Base-by-base conservation (phyloP, 2,888 invertebrate genomes). In the Lagria hirta region DNA sequence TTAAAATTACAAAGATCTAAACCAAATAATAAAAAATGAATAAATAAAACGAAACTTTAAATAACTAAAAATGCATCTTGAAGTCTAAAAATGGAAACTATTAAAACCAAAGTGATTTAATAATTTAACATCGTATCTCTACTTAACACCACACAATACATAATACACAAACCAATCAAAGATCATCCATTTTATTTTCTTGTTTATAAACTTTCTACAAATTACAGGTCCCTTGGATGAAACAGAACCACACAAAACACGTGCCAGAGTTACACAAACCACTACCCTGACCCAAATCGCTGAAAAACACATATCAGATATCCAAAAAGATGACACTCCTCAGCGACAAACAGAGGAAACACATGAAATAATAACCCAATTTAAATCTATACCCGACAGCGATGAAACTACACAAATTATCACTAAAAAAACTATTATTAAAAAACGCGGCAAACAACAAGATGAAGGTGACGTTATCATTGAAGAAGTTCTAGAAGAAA, bases 321-420 rank as follows among this genome's bases (percentile, higher is more conserved):
- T 64, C 51, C 59, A 57, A 60, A 57, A 62, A 59, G 60, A 66
- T 58, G 42, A 43, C 27, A 43, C 40, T 48, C 45, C 44, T 13
- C 45, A 63, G 43, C 41, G 48, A 18, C 48, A 58, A 13, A 61
- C 58, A 48, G 61, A 79, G 69, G 79, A 80, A 73, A 73, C 74
- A 24, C 77, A 79, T 67, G 80, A 81, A 73, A 79, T 80, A 10
- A 64, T 80, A 21, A 80, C 79, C 1, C 80, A 77, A 66, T 80
- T 80, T 54, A 68, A 76, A 52, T 71, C 73, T 62, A 64, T 71
- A 23, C 73, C 77, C 5, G 78, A 74, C 13, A 70, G 73, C 38
- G 66, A 69, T n/a, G 77, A 78, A 66, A 75, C 77, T 4, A 74
- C 72, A 44, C 75, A 76, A 67, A 71, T 77, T 10, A 75, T 77